These are phyloP conservation scores for Dermochelys coriacea DNA, from an alignment of 2,797 vertebrate genomes.

Conservation along the genomic window DNA sequence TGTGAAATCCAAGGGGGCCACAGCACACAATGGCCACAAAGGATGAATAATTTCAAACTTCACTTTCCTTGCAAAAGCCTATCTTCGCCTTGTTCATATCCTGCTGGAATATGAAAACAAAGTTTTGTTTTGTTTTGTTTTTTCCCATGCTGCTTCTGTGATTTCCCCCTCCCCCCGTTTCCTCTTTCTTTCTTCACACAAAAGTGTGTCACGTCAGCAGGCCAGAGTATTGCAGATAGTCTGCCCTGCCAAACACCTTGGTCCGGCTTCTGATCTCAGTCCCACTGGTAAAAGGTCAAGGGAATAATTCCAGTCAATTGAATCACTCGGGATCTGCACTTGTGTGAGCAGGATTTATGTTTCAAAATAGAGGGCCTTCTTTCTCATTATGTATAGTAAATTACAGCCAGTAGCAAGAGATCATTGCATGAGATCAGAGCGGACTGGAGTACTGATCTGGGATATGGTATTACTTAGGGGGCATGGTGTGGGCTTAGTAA, in stretches of 20 bases:
- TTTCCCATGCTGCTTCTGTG: accelerated
- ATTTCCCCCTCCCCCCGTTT: too few relatives aligned
- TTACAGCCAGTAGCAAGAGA: background rate
- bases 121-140: background rate
- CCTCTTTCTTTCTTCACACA: background rate
- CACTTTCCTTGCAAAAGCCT: background rate
- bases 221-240: background rate
- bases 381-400: background rate
- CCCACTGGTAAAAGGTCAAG: background rate
- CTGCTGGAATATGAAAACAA: background rate
- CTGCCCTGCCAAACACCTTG: background rate
- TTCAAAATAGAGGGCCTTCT: background rate
- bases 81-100: background rate
- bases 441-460: background rate
- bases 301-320: background rate
- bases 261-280: background rate
- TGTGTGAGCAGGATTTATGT: background rate
- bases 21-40: accelerated
- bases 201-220: background rate
- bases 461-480: too few relatives aligned
- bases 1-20: background rate
- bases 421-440: background rate
- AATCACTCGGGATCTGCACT: background rate
- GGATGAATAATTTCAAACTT: background rate
- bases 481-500: background rate